These are phyloP conservation scores for Phainopepla nitens DNA, from an alignment of 2,113 vertebrate genomes.

Conservation along the genomic window DNA sequence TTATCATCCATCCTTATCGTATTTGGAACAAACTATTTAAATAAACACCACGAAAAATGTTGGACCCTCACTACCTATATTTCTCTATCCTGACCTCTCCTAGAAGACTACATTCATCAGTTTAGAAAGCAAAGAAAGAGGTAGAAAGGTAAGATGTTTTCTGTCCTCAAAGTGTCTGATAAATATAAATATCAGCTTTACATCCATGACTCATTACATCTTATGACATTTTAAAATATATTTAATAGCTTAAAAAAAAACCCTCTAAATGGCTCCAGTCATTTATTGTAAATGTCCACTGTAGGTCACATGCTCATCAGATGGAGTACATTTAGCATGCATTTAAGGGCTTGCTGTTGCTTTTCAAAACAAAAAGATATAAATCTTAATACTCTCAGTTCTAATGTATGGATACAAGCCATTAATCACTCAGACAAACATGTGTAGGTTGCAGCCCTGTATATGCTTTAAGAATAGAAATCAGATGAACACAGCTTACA, in stretches of 20 bases:
- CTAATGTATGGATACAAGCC: constrained; percentile 62
- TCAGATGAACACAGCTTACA: constrained; percentile 70
- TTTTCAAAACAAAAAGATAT: constrained; percentile 71
- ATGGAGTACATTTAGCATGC: constrained; percentile 27
- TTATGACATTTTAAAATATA: constrained; percentile 55
- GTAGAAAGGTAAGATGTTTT: constrained; percentile 38
- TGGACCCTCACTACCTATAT: neutral
- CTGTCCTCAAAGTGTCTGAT: constrained; percentile 48
- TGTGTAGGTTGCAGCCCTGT: constrained; percentile 69
- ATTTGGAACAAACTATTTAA: constrained; percentile 25
- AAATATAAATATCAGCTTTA: constrained; percentile 63
- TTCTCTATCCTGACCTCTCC: constrained; percentile 41
- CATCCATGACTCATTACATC: constrained; percentile 23
- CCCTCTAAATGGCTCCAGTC: constrained; percentile 15
- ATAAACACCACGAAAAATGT: constrained; percentile 45
- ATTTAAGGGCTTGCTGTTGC: constrained; percentile 55
- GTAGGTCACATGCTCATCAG: neutral
- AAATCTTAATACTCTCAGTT: constrained; percentile 52
- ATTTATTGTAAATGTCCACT: constrained; percentile 44
- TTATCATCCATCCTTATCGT: neutral
- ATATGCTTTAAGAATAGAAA: constrained; percentile 73
- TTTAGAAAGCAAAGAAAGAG: constrained; percentile 27
- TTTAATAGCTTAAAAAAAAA: constrained; percentile 47
- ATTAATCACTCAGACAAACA: constrained; percentile 71
- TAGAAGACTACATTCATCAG: constrained; percentile 40